Percentiles rank a stretch among this genome's conserved stretches.
Evolutionary conservation across 92 coral and sea anemone species (phyloP).

Genomic region (Chrysogorgia sp.): DNA sequence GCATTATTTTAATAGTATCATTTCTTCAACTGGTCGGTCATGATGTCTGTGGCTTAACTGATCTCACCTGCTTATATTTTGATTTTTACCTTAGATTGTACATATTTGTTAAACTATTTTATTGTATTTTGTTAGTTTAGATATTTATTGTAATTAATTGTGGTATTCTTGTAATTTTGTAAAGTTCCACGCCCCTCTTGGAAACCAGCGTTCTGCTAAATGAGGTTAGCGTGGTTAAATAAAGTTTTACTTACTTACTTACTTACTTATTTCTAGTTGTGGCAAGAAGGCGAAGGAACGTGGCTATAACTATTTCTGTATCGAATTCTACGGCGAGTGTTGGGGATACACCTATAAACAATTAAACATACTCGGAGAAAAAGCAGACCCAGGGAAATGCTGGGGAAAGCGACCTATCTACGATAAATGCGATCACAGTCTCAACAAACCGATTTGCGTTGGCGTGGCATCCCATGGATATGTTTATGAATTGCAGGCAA

Average conservation of each 20-base stretch:
- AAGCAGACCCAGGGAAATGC: background rate
- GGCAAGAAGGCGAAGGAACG: slow-evolving; percentile 12
- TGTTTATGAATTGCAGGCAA: slow-evolving; percentile 11
- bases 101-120: too few relatives aligned
- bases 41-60: too few relatives aligned
- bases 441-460: slow-evolving; percentile 26
- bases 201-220: background rate
- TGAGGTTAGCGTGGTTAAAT: background rate
- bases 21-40: too few relatives aligned
- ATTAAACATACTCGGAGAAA: background rate
- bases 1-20: too few relatives aligned
- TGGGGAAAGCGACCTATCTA: slow-evolving; percentile 33
- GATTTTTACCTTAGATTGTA: too few relatives aligned
- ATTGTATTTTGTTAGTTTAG: too few relatives aligned
- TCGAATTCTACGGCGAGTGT: slow-evolving; percentile 37
- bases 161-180: too few relatives aligned
- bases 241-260: too few relatives aligned
- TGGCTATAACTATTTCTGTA: slow-evolving; percentile 17
- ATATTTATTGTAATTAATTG: too few relatives aligned
- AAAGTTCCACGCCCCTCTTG: too few relatives aligned
- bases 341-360: slow-evolving; percentile 38
- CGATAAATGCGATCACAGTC: slow-evolving; percentile 5
- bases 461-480: slow-evolving; percentile 21
- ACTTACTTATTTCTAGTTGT: slow-evolving; percentile 1
- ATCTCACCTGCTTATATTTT: too few relatives aligned